Evolutionary conservation across 2,888 invertebrate species (phyloP).

Genomic region (Volucella inflata): DNA sequence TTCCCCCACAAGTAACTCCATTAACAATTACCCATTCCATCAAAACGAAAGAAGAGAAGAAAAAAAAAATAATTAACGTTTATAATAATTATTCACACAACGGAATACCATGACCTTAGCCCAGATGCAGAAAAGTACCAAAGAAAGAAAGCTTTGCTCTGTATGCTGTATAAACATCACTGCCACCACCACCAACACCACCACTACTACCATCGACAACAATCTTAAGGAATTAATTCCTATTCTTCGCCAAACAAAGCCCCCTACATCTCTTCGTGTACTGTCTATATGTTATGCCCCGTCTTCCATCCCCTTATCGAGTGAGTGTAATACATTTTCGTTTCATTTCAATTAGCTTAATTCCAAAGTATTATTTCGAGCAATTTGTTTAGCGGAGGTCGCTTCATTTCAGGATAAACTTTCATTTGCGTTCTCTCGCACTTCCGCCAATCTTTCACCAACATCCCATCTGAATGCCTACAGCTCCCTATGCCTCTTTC

Average conservation of each 20-base stretch:
- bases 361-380: constrained; percentile 76
- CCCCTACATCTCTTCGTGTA: constrained; percentile 15
- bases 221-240: constrained; percentile 64
- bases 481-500: not conserved
- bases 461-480: constrained; percentile 47
- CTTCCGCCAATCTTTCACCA: constrained; percentile 28
- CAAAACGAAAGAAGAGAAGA: constrained; percentile 20
- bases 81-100: constrained; percentile 74
- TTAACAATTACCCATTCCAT: constrained; percentile 64
- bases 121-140: constrained; percentile 8
- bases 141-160: constrained; percentile 15
- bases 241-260: constrained; percentile 36
- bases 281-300: not conserved
- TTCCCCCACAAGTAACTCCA: constrained; percentile 42
- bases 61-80: constrained; percentile 67
- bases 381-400: constrained; percentile 76
- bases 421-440: constrained; percentile 48
- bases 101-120: constrained; percentile 72
- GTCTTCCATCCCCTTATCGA: constrained; percentile 13
- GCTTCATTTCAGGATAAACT: constrained; percentile 75
- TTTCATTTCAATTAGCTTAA: constrained; percentile 76
- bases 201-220: too few species aligned
- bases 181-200: not conserved
- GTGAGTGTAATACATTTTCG: constrained; percentile 74
- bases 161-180: constrained; percentile 26